A percentile compares a stretch with the other conserved stretches of the same genome.
Conservation (phyloP, 1,140 invertebrate species). For the Bradynema listronoti region DNA sequence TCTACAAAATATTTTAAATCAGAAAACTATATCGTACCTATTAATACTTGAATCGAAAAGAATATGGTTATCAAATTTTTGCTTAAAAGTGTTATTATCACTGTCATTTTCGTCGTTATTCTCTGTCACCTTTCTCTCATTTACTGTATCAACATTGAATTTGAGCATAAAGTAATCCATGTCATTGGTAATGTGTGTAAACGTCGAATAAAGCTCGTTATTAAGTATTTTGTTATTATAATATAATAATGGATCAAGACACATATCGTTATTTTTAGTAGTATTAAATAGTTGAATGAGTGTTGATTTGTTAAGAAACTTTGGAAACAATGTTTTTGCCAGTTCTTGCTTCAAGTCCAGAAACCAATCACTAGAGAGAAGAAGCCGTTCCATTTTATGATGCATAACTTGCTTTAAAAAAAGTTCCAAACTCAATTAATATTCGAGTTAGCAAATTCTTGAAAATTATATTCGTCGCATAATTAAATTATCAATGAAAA, state of each 20-base stretch:
- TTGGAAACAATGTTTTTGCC: no score
- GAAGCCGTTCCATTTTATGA: conserved; percentile 13
- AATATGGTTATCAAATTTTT: conserved; percentile 7
- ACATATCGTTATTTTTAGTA: no score
- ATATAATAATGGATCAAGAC: no score
- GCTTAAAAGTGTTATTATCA: neutral
- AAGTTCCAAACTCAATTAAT: conserved; percentile 24
- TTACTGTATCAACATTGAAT: no score
- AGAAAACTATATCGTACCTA: conserved; percentile 13
- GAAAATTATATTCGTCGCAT: conserved; percentile 20
- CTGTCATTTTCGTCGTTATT: no score
- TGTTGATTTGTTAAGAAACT: no score
- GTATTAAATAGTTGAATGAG: no score
- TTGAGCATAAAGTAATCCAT: no score
- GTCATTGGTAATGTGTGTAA: no score
- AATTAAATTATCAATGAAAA: neutral
- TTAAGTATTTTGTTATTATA: no score
- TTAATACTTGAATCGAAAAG: conserved; percentile 4
- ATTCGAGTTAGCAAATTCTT: conserved; percentile 6
- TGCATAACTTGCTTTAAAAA: conserved; percentile 7
- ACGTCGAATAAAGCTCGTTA: no score
- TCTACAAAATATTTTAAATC: neutral
- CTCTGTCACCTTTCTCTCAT: no score
- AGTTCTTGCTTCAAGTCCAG: conserved; percentile 18
- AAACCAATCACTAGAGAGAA: conserved; percentile 12